Evolutionary conservation across 2,113 vertebrate species (phyloP).

Genomic region (Phodopus roborovskii): DNA sequence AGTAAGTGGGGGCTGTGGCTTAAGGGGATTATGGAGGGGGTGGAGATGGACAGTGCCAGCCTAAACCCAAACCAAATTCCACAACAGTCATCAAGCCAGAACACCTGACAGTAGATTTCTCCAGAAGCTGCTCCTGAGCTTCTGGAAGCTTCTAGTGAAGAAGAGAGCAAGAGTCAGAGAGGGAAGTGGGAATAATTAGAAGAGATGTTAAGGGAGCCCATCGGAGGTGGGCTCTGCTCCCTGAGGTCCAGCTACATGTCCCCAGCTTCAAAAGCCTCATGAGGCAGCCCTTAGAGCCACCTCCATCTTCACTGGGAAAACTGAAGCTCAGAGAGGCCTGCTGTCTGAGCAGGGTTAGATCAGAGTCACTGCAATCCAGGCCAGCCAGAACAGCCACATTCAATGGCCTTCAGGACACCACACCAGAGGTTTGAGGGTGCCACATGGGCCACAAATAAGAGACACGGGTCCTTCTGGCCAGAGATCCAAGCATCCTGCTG

Average conservation of each 20-base stretch:
- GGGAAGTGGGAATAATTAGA: accelerated
- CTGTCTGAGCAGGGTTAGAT: accelerated
- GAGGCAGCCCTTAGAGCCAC: accelerated
- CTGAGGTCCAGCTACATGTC: no score
- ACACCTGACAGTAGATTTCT: neutral
- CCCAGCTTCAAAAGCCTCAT: neutral
- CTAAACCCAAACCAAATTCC: neutral
- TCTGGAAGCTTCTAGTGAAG: neutral
- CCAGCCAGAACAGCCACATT: accelerated
- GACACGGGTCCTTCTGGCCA: neutral
- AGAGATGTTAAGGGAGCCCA: accelerated
- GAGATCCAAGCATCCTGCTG: neutral
- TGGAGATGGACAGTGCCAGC: neutral
- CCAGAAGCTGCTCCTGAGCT: accelerated
- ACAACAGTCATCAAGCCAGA: neutral
- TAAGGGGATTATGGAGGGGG: no score
- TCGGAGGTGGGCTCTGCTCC: neutral
- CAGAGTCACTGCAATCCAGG: no score
- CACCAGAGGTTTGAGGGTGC: accelerated
- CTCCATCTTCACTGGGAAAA: neutral
- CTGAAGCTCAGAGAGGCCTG: neutral
- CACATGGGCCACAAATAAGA: no score
- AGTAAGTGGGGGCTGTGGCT: neutral
- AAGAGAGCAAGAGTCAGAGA: neutral
- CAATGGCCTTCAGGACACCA: accelerated